phyloP scores from a whole-genome alignment of 2,113 vertebrate genomes.

The Epinephelus lanceolatus region DNA sequence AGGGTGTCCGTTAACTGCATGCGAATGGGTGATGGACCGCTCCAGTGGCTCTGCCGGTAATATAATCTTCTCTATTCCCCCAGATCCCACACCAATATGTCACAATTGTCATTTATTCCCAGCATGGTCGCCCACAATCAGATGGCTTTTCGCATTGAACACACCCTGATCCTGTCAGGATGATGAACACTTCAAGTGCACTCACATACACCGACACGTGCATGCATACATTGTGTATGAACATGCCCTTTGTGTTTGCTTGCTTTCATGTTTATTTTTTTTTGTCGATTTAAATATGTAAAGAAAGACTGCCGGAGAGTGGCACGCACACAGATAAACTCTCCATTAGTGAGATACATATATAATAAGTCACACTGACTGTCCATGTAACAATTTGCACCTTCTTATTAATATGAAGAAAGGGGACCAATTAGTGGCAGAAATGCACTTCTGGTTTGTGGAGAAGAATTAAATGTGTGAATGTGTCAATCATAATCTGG shows the following conservation, averaged over 20 bases:
- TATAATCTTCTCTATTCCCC: slow-evolving; percentile 77
- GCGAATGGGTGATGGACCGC: slow-evolving; percentile 74
- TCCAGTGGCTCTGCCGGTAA: slow-evolving; percentile 72
- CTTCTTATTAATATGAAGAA: slow-evolving; percentile 21
- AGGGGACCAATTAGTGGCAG: slow-evolving; percentile 30
- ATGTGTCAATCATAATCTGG: slow-evolving; percentile 33
- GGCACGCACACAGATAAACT: background rate
- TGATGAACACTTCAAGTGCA: slow-evolving; percentile 69
- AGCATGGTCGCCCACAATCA: slow-evolving; percentile 70
- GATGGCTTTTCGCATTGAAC: slow-evolving; percentile 68
- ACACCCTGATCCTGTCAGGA: slow-evolving; percentile 63
- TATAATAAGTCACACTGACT: slow-evolving; percentile 16
- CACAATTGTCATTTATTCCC: slow-evolving; percentile 81
- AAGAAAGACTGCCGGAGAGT: background rate
- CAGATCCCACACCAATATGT: slow-evolving; percentile 84
- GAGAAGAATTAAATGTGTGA: slow-evolving; percentile 27
- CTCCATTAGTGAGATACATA: background rate
- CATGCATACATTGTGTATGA: slow-evolving; percentile 42
- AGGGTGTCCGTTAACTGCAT: slow-evolving; percentile 69
- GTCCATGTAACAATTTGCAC: slow-evolving; percentile 23
- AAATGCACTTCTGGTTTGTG: slow-evolving; percentile 20
- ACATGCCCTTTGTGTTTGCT: slow-evolving; percentile 37
- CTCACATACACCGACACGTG: slow-evolving; percentile 25
- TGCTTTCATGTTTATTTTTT: slow-evolving; percentile 33
- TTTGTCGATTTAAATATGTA: background rate